phyloP scores from a whole-genome alignment of 2,797 vertebrate genomes.

The Acipenser ruthenus region DNA sequence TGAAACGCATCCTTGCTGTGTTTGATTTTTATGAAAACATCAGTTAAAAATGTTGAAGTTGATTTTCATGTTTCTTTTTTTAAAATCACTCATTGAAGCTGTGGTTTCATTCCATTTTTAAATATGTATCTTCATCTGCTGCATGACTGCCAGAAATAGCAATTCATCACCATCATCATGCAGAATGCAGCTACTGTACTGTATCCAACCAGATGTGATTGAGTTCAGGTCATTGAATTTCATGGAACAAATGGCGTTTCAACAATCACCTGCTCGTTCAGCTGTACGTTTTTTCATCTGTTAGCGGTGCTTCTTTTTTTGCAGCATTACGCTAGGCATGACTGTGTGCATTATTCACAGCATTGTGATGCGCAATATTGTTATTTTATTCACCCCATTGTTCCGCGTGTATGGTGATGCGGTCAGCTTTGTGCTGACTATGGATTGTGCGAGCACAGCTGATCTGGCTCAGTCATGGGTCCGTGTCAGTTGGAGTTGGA shows the following conservation, averaged over 20 bases:
- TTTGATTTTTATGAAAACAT: no score
- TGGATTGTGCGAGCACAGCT: conserved; percentile 39
- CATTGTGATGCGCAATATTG: conserved; percentile 33
- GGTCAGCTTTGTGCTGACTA: conserved; percentile 54
- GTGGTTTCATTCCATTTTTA: no score
- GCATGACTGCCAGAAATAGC: no score
- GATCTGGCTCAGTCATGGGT: conserved; percentile 40
- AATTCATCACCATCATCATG: no score
- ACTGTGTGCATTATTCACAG: conserved; percentile 47
- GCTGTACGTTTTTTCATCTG: neutral
- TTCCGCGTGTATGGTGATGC: conserved; percentile 34
- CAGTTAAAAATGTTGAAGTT: no score
- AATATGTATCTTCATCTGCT: no score
- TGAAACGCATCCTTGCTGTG: no score
- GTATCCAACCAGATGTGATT: no score
- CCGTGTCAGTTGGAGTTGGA: conserved; percentile 37
- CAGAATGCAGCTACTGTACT: no score
- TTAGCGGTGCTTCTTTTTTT: conserved; percentile 3
- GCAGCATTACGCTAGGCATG: conserved; percentile 12
- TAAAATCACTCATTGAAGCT: no score
- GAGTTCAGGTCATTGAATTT: no score
- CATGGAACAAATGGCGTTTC: conserved; percentile 20
- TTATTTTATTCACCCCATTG: conserved; percentile 48
- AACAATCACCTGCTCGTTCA: neutral
- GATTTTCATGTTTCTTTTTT: no score